Base-by-base conservation (phyloP, 2,888 invertebrate genomes). In the Griposia aprilina region DNA sequence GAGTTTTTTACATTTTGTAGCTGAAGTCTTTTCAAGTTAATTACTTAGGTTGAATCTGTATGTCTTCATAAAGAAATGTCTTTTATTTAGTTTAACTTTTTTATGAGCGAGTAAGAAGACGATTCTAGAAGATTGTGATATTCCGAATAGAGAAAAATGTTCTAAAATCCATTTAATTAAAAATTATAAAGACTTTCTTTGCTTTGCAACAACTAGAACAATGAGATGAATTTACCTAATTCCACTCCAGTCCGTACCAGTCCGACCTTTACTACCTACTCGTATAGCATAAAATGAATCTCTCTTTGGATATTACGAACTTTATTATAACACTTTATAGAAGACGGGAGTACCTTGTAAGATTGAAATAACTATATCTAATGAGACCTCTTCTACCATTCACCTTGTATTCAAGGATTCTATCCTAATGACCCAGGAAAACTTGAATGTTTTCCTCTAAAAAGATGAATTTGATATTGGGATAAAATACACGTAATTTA, bases 351-450 rank as follows among this genome's bases (percentile, higher is more conserved):
- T 52, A 60, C 8, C 15, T 41, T 63, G 45, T 60, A 45, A 36
- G 7, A 45, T 45, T 48, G 26, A 67, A 68, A 67, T 50, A n/a
- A 50, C 23, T 26, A 2, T 48, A 52, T 52, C 7, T 62, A 66
- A 36, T 41, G n/a, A 63, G 30, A 57, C 50, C 70, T 55, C 11
- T 60, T 45, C 55, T 30, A 26, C 23, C 52, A 77, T 67, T 80
- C 20, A 74, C 81, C 69, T 76, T 79, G 69, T 36, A 60, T 41
- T 68, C 74, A 86, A 76, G 62, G 75, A 6, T 36, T 20, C 2
- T 60, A 11, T 67, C 30, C n/a, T 78, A 78, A 78, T 52, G 74
- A 59, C n/a, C 11, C 15, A 73, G 70, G 80, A 78, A 76, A 77
- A 70, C 60, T 36, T 15, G 0, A 36, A 11, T 45, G 7, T 77